Evolutionary conservation across 2,113 vertebrate species (phyloP).

Genomic region (Melanostigma gelatinosum): DNA sequence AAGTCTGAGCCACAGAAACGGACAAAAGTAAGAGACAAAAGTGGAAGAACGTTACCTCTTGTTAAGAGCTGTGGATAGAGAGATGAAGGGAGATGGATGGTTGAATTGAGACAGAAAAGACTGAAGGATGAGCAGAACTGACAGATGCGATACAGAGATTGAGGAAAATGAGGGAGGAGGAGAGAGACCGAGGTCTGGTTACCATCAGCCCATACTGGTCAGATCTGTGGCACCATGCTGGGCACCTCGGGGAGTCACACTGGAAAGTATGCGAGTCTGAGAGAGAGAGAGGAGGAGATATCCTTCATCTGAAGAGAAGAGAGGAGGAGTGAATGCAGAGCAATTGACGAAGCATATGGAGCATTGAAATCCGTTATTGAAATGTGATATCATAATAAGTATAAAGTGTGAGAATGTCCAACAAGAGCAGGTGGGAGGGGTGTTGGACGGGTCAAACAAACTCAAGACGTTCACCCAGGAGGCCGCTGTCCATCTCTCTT

Average conservation of each 20-base stretch:
- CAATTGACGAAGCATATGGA: too few relatives aligned
- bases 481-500: too few relatives aligned
- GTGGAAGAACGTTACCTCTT: neutral
- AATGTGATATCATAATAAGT: too few relatives aligned
- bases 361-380: too few relatives aligned
- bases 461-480: neutral
- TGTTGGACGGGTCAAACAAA: neutral
- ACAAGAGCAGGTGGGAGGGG: too few relatives aligned
- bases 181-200: conserved; percentile 83
- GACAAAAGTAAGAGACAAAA: neutral
- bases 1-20: neutral
- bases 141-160: conserved; percentile 6
- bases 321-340: conserved; percentile 1
- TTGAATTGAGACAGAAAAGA: conserved; percentile 42
- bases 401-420: too few relatives aligned
- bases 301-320: conserved; percentile 41
- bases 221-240: conserved; percentile 80
- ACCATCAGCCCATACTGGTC: conserved; percentile 83
- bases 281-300: conserved; percentile 45
- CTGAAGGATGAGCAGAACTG: conserved; percentile 39
- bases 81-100: neutral
- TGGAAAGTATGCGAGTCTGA: conserved; percentile 80
- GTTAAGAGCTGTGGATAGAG: neutral
- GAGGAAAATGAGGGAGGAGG: conserved; percentile 10
- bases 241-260: conserved; percentile 80